Percentiles rank a stretch among this genome's conserved stretches.
These are phyloP conservation scores for Centropus unirufus DNA, from an alignment of 2,113 vertebrate species.

Conservation along the genomic window DNA sequence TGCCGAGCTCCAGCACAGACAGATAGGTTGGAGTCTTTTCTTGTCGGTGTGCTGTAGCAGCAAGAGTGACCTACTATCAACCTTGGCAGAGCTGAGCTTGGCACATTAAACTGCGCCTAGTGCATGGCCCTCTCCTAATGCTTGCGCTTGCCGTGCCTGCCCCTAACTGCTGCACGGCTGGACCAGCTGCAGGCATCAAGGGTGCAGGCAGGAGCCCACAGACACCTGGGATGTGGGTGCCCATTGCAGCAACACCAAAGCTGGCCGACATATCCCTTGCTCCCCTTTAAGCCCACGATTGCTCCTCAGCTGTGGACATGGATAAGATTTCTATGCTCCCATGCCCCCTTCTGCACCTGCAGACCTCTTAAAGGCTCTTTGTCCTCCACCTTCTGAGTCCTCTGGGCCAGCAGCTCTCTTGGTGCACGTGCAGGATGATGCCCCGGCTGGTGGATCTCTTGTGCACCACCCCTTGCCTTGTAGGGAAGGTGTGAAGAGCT, in stretches of 20 bases:
- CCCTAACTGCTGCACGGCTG: slow-evolving; percentile 13
- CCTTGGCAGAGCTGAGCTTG: not conserved
- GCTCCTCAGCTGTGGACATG: not conserved
- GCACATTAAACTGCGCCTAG: slow-evolving; percentile 25
- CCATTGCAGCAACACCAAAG: not conserved
- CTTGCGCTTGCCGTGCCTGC: slow-evolving; percentile 17
- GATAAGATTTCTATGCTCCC: not conserved
- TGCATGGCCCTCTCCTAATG: slow-evolving; percentile 57
- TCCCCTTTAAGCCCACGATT: not conserved
- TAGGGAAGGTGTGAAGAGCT: not conserved
- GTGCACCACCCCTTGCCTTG: not conserved
- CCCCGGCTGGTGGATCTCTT: not conserved
- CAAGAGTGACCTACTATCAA: slow-evolving; percentile 21
- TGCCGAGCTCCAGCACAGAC: fast-evolving
- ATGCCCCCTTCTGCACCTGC: not conserved
- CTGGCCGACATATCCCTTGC: not conserved
- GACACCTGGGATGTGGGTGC: fast-evolving
- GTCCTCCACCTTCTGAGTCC: not conserved
- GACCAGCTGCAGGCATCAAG: not conserved
- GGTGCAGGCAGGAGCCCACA: not conserved
- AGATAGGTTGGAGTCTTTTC: slow-evolving; percentile 58
- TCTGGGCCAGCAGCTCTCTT: fast-evolving
- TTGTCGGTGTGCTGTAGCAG: slow-evolving; percentile 15
- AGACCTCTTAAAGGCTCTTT: slow-evolving; percentile 14
- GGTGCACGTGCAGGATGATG: not conserved